Base-by-base conservation (phyloP, 2,113 vertebrate species). In the Sander vitreus region DNA sequence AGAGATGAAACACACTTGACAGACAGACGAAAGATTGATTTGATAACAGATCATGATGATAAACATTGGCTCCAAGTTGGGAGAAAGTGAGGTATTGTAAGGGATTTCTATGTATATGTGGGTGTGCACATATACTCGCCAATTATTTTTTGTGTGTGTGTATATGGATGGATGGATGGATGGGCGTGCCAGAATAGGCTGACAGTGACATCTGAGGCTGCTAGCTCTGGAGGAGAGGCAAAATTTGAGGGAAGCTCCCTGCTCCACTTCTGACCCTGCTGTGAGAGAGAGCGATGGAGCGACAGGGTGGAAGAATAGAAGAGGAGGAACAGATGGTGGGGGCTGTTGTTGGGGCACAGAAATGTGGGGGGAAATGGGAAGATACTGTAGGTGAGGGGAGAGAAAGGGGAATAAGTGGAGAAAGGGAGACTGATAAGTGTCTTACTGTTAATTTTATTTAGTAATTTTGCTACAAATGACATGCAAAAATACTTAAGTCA, bases 191-290 rank as follows among this genome's bases (percentile, higher is more conserved):
- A 69, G 73, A 30, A 54, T 55, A 62, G 60, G 45, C 48, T 70
- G 76, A 36, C 68, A 5, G 33, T 68, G 86, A 85, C 43, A 25
- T 83, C 65, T 60, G 64, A 71, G 72, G 47, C 21, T 51, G 71
- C n/a, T 21, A 15, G 75, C 43, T 67, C 30, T 70, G 72, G 67
- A 84, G 76, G 73, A 78, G 85, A 73, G 62, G 73, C 45, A 51
- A 81, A 84, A 82, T 59, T 68, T 88, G 85, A 86, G 74, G 83
- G 81, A 81, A 64, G 76, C 64, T 88, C 89, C 76, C 58, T 48
- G 67, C 75, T 76, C 81, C 80, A 77, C 66, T 76, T 82, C 58
- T 87, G 84, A 87, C 88, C 84, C 80, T 69, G 47, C 54, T 73
- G 71, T 69, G 25, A 78, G 59, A 77, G 75, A 81, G 72, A 60